Evolutionary conservation across 2,888 invertebrate species (phyloP).

Genomic region (Oscheius myriophilus): DNA sequence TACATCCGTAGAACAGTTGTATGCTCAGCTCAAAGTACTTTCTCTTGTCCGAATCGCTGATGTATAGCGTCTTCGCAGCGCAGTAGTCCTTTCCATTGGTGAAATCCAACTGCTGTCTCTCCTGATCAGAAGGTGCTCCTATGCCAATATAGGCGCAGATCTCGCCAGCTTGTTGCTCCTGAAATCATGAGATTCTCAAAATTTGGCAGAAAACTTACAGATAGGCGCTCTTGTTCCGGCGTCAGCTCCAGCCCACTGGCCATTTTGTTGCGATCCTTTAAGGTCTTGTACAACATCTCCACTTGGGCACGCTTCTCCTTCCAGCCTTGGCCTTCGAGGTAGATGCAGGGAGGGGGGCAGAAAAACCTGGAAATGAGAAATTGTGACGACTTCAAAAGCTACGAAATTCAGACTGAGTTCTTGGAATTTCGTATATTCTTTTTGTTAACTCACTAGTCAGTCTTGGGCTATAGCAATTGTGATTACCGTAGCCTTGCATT

Average conservation of each 20-base stretch:
- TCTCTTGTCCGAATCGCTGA: constrained; percentile 97
- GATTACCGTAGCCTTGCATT: too few relatives aligned
- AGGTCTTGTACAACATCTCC: constrained; percentile 31
- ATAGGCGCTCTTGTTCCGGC: constrained; percentile 26
- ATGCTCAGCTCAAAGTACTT: constrained; percentile 99
- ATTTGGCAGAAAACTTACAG: neutral
- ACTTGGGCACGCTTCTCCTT: constrained; percentile 79
- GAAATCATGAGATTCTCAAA: neutral
- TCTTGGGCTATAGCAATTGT: too few relatives aligned
- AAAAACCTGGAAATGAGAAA: constrained; percentile 80
- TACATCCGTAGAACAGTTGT: constrained; percentile 98
- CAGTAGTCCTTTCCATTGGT: constrained; percentile 96
- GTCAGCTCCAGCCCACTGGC: constrained; percentile 12
- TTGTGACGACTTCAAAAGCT: too few relatives aligned
- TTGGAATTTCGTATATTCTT: too few relatives aligned
- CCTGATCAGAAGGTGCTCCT: constrained; percentile 91
- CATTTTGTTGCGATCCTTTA: constrained; percentile 20
- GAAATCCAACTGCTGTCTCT: constrained; percentile 96
- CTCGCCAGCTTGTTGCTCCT: constrained; percentile 72
- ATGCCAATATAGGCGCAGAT: constrained; percentile 99
- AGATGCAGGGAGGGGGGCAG: constrained; percentile 98
- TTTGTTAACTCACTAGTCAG: too few relatives aligned
- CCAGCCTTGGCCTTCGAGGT: constrained; percentile 98
- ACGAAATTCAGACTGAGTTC: too few relatives aligned
- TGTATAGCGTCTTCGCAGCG: constrained; percentile 97